phyloP scores from a whole-genome alignment of 1,140 invertebrate species.

The Adelges cooleyi region DNA sequence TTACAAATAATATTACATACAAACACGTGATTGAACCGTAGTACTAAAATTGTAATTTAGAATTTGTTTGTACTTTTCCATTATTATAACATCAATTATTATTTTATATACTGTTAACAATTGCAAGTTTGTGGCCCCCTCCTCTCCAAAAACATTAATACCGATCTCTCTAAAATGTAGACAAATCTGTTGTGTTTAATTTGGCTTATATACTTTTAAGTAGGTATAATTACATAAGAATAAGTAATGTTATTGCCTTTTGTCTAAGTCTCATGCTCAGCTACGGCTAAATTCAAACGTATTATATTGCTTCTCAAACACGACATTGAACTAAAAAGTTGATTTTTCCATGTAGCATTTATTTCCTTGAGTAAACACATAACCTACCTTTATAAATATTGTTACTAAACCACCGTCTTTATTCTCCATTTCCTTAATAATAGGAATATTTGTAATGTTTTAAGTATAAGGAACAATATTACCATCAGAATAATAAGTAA shows the following conservation, averaged over 20 bases:
- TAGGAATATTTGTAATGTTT: conserved; percentile 7
- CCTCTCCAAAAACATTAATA: background rate
- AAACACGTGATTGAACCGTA: background rate
- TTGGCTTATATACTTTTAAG: background rate
- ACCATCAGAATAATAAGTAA: conserved; percentile 6
- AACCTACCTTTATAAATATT: conserved; percentile 1
- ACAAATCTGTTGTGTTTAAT: background rate
- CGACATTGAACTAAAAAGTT: background rate
- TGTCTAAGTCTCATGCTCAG: conserved; percentile 22
- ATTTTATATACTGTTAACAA: background rate
- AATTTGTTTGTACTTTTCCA: conserved; percentile 23
- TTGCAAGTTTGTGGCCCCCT: background rate
- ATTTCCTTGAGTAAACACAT: background rate
- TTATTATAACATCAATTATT: background rate
- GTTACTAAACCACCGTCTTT: background rate
- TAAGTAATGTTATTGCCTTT: conserved; percentile 20
- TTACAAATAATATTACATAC: background rate
- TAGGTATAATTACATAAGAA: background rate
- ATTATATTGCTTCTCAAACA: conserved; percentile 14
- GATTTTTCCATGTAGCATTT: background rate
- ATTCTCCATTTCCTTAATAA: background rate
- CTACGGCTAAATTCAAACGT: background rate
- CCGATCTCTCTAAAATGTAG: background rate
- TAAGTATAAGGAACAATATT: conserved; percentile 24
- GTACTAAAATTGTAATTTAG: conserved; percentile 10